Percentiles rank a stretch among this genome's conserved stretches.
These are phyloP conservation scores for Bhutanitis thaidina DNA, from an alignment of 2,888 invertebrate species.

Conservation along the genomic window DNA sequence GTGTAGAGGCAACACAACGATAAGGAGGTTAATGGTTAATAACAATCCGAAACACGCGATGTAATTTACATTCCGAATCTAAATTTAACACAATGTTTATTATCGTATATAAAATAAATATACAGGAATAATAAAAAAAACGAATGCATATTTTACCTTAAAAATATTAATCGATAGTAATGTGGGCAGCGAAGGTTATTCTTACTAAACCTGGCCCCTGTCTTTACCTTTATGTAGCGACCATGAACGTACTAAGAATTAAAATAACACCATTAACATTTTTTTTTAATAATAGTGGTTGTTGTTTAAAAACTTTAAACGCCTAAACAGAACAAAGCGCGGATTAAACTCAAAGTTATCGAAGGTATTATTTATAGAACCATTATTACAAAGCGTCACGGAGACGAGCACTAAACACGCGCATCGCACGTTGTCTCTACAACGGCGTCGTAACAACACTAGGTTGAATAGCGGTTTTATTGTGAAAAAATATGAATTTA, in stretches of 20 bases:
- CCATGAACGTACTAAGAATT: constrained; percentile 4
- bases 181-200: neutral
- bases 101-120: neutral
- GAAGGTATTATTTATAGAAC: constrained; percentile 32
- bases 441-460: constrained; percentile 31
- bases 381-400: constrained; percentile 45
- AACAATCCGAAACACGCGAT: constrained; percentile 1
- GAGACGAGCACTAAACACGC: constrained; percentile 53
- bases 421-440: constrained; percentile 33
- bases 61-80: constrained; percentile 5
- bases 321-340: too few relatives aligned
- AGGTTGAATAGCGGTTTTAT: constrained; percentile 24
- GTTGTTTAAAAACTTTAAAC: neutral
- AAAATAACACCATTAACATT: constrained; percentile 6
- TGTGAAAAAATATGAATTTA: constrained; percentile 23
- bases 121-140: neutral
- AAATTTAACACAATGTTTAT: neutral
- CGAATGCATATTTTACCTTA: too few relatives aligned
- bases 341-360: neutral
- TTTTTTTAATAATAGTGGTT: neutral
- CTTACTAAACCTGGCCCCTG: constrained; percentile 5
- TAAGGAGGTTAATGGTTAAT: constrained; percentile 11
- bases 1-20: neutral
- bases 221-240: neutral
- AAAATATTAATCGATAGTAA: neutral